Base-by-base conservation (phyloP, 2,113 vertebrate species). In the Saguinus midas region DNA sequence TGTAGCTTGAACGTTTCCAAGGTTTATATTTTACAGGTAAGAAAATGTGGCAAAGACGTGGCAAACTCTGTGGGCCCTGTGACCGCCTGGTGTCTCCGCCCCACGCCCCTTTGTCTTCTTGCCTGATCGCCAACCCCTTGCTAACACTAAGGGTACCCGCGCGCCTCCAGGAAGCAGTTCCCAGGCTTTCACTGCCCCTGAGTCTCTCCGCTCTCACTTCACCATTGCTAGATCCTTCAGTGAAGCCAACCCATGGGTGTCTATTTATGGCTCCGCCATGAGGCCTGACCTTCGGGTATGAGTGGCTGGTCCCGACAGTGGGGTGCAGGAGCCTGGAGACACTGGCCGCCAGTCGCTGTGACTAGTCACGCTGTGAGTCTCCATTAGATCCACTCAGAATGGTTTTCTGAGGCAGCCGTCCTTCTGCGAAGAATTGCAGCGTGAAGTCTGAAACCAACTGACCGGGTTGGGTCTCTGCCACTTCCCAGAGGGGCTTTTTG, bases 401-500 rank as follows among this genome's bases (percentile, higher is more conserved):
- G 27, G 43, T 25, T 58, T 86, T 72, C 27, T 14, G 1, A 45
- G 45, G 57, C 50, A 50, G 50, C 23, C 20, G 0, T n/a, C 58
- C 27, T 86, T 73, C 89, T 55, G 64, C 27, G 20, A 25, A 70
- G 82, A 70, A 61, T 17, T 6, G 6, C 73, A 40, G 14, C 1
- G 1, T 9, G n/a, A 50, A 27, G n/a, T 27, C 52, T 0, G 2
- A 40, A 27, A 27, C 32, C 29, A 27, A 43, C 32, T 2, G 3
- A 4, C 0, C 0, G 8, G 20, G 45, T 61, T 48, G 14, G 20
- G 37, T 20, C 40, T 70, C 61, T 11, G 8, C 43, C 20, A 23
- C 13, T 48, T 58, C 73, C 40, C 27, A 14, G 61, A 5, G 17
- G 35, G 55, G 3, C 35, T 81, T 29, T 50, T 61, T 57, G 10